phyloP scores from a whole-genome alignment of 2,113 vertebrate genomes.

The Python bivittatus region DNA sequence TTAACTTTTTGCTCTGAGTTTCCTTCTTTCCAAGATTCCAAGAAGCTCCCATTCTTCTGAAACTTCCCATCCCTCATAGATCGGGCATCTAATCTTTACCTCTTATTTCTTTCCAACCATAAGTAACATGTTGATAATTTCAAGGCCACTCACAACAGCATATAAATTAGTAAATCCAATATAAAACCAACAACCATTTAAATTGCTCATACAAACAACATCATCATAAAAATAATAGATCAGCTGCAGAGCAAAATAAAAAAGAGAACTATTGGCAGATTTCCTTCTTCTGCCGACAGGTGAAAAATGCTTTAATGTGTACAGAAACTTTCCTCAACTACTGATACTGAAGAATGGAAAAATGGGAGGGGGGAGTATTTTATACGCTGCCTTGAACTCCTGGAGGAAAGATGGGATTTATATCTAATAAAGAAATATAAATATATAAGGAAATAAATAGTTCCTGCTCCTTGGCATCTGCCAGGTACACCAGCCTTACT shows the following conservation, averaged over 20 bases:
- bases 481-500: background rate
- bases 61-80: background rate
- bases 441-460: background rate
- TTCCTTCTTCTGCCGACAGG: background rate
- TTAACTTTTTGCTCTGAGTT: background rate
- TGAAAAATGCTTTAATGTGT: background rate
- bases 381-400: background rate
- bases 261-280: background rate
- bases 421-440: background rate
- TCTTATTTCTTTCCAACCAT: background rate
- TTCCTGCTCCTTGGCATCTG: background rate
- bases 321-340: background rate
- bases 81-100: background rate
- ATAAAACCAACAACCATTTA: conserved; percentile 7
- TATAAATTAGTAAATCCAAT: conserved; percentile 1
- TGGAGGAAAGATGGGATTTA: background rate
- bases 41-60: background rate
- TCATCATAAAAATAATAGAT: background rate
- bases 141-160: background rate
- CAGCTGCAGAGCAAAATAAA: background rate
- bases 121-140: background rate
- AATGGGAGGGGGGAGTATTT: background rate
- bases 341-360: background rate
- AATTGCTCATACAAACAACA: background rate
- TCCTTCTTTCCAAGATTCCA: background rate